These are phyloP conservation scores for Rallus limicola DNA, from an alignment of 2,113 vertebrate genomes.

Conservation along the genomic window DNA sequence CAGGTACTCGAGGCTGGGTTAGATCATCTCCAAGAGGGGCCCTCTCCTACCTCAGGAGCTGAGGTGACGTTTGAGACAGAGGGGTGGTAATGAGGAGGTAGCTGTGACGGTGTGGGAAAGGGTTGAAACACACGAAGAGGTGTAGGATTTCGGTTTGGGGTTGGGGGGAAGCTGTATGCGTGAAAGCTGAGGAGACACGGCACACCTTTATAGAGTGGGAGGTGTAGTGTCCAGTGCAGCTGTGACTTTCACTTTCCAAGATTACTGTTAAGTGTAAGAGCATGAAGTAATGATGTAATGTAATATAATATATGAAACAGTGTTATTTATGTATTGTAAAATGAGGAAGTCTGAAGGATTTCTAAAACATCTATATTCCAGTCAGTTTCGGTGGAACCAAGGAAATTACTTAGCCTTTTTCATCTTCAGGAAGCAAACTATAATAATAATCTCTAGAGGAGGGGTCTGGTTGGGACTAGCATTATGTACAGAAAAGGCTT, in stretches of 20 bases:
- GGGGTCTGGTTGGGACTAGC: neutral
- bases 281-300: neutral
- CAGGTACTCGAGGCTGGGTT: fast-evolving
- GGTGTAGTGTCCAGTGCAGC: neutral
- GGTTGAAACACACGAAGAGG: neutral
- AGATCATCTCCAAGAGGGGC: neutral
- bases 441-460: neutral
- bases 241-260: neutral
- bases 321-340: neutral
- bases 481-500: neutral
- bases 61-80: neutral
- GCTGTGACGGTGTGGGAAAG: neutral
- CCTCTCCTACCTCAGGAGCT: neutral
- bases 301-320: neutral
- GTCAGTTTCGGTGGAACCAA: neutral
- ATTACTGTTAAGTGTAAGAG: neutral
- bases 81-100: neutral
- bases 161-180: neutral
- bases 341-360: neutral
- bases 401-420: neutral
- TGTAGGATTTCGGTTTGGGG: neutral
- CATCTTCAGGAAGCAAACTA: neutral
- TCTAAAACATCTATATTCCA: neutral
- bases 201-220: neutral
- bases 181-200: neutral